Evolutionary conservation across 1,140 invertebrate species (phyloP), one percentile per base, ranked within the genome.

Genomic region (Zaprionus capensis): DNA sequence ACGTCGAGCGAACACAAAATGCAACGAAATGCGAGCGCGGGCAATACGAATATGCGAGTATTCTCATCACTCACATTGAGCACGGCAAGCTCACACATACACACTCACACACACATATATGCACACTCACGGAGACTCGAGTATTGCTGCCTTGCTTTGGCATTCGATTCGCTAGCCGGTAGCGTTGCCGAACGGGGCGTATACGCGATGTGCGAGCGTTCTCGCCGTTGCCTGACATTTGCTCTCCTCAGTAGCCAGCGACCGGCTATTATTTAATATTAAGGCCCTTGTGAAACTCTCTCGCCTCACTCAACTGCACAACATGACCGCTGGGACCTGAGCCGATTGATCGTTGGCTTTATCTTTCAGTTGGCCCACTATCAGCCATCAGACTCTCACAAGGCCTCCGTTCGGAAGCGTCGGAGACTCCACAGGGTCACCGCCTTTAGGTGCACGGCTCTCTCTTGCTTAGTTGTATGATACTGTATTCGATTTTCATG

Each of bases 231-330:
- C 80, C 83, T 78, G 78, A 59, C 78, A 76, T 57, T 72, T 71
- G 68, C 34, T 41, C 46, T 63, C 22, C 53, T 53, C 20, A 22
- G 2, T 51, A 46, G n/a, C 49, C 22, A 61, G 61, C 73, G 68
- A 70, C 75, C 80, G 70, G 78, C 71, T 88, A 84, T 88, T 87
- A 87, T 87, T 87, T 88, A 88, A 88, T 81, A 82, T 26, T 68
- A 38, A 51, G 51, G 4, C 31, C 62, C 51, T 38, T 68, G 31
- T 28, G 20, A 46, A 31, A 63, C 57, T 62, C 66, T 41, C 55
- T 76, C 67, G 28, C n/a, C 28, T 34, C 67, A 66, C 46, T 66
- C 74, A 61, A 36, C 15, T 38, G n/a, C 28, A 22, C 36, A 34
- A 4, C 44, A 44, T 34, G 44, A 66, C 26, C 44, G 34, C 28